These are phyloP conservation scores for Sebastes flavidus DNA, from an alignment of 2,797 vertebrate genomes.

Conservation along the genomic window DNA sequence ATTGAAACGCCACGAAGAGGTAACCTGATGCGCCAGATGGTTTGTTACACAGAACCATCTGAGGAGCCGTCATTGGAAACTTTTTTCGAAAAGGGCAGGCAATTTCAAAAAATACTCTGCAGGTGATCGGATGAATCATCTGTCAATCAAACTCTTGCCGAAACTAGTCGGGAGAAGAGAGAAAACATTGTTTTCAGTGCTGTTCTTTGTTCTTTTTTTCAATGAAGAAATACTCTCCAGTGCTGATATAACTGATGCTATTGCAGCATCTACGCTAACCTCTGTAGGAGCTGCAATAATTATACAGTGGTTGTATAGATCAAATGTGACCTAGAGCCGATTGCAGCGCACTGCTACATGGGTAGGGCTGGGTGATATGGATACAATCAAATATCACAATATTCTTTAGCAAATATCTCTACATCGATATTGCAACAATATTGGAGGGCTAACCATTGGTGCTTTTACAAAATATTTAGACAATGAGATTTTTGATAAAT, in stretches of 20 bases:
- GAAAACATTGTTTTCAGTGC: too few species aligned
- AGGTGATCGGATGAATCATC: not conserved
- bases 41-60: not conserved
- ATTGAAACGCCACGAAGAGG: conserved; percentile 20
- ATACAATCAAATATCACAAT: too few species aligned
- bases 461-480: too few species aligned
- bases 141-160: not conserved
- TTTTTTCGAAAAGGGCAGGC: not conserved
- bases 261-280: not conserved
- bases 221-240: not conserved
- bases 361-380: too few species aligned
- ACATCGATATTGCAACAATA: too few species aligned
- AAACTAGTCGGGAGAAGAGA: not conserved
- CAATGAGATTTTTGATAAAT: too few species aligned
- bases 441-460: too few species aligned
- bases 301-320: too few species aligned
- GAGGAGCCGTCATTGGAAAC: not conserved
- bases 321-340: too few species aligned
- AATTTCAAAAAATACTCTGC: not conserved
- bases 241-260: not conserved
- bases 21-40: not conserved
- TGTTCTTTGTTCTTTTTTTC: too few species aligned
- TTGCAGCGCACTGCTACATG: too few species aligned
- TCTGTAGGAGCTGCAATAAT: not conserved
- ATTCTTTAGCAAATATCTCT: too few species aligned